phyloP scores from a whole-genome alignment of 1,140 invertebrate genomes.

The Drosophila biarmipes region DNA sequence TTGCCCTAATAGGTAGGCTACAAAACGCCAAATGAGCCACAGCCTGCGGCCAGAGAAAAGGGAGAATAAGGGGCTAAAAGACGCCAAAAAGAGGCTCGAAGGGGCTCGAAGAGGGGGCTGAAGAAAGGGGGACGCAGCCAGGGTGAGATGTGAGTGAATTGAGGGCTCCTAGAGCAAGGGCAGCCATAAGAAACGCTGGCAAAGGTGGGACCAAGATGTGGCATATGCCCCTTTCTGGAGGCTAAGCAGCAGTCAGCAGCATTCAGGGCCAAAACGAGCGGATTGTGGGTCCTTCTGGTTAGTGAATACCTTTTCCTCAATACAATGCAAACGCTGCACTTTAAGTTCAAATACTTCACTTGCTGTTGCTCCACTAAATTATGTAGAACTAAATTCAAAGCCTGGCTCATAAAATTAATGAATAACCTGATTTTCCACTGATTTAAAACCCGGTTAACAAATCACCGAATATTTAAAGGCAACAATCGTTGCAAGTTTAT shows the following conservation, averaged over 20 bases:
- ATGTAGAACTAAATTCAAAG: too few species aligned
- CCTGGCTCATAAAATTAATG: not conserved
- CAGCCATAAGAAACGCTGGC: slow-evolving; percentile 3
- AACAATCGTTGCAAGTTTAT: not conserved
- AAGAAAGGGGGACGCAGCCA: not conserved
- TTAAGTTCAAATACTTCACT: not conserved
- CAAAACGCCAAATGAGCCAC: slow-evolving; percentile 10
- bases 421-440: too few species aligned
- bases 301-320: not conserved
- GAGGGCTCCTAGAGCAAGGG: slow-evolving; percentile 6
- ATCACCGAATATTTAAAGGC: not conserved
- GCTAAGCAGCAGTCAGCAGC: slow-evolving; percentile 1
- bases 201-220: not conserved
- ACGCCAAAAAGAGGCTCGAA: too few species aligned
- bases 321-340: not conserved
- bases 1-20: slow-evolving; percentile 11
- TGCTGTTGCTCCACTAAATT: too few species aligned
- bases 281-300: not conserved
- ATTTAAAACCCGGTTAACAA: too few species aligned
- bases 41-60: slow-evolving; percentile 1
- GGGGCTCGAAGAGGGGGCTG: not conserved
- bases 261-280: slow-evolving; percentile 1
- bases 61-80: not conserved
- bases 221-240: slow-evolving; percentile 1
- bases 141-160: slow-evolving; percentile 4